Evolutionary conservation across 1,140 invertebrate genomes (phyloP).

Genomic region (Battus philenor): DNA sequence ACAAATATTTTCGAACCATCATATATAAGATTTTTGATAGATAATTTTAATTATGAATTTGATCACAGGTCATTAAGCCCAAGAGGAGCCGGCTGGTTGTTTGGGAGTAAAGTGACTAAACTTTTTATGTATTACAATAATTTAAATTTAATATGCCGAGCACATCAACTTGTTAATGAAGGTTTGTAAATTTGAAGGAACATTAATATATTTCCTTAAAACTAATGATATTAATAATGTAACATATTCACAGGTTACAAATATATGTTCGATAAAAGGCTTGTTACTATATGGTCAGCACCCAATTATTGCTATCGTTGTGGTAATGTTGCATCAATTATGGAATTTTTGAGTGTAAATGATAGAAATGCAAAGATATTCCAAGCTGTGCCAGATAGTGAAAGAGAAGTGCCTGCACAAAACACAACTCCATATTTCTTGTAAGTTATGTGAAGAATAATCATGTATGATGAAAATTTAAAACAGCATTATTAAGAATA

Average conservation of each 20-base stretch:
- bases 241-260: conserved; percentile 84
- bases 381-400: conserved; percentile 93
- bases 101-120: conserved; percentile 93
- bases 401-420: conserved; percentile 93
- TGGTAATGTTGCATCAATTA: conserved; percentile 94
- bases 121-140: conserved; percentile 95
- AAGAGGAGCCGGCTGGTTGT: conserved; percentile 94
- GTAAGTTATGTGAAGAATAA: conserved; percentile 60
- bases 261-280: conserved; percentile 96
- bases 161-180: conserved; percentile 98
- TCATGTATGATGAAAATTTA: conserved; percentile 6
- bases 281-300: conserved; percentile 98
- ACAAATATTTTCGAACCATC: not conserved
- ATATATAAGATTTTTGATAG: not conserved
- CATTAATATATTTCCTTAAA: not conserved
- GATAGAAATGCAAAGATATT: conserved; percentile 92
- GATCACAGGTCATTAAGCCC: conserved; percentile 85
- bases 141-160: conserved; percentile 93
- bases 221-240: not conserved
- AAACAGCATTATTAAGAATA: conserved; percentile 14
- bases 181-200: conserved; percentile 75
- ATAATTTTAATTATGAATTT: conserved; percentile 20
- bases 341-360: conserved; percentile 88
- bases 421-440: conserved; percentile 98
- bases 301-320: conserved; percentile 98